A percentile compares a stretch with the other conserved stretches of the same genome.
Evolutionary conservation across 1,140 invertebrate genomes (phyloP).

Genomic region (Atta texana): DNA sequence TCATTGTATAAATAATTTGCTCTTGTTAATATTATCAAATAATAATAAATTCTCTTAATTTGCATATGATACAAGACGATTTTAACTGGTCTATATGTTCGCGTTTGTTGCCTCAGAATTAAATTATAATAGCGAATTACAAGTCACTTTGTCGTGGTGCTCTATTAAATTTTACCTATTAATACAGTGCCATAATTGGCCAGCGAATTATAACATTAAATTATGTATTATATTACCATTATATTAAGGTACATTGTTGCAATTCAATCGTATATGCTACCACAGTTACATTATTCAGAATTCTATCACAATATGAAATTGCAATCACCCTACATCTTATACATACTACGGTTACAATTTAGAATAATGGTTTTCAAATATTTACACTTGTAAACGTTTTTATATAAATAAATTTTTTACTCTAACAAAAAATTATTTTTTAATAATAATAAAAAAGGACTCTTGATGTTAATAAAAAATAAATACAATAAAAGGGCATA

Average conservation of each 20-base stretch:
- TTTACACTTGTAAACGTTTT: not conserved
- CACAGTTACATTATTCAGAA: slow-evolving; percentile 45
- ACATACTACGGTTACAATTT: not conserved
- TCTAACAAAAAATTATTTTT: not conserved
- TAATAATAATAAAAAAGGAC: not conserved
- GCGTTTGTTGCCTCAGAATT: slow-evolving; percentile 15
- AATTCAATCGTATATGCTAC: slow-evolving; percentile 34
- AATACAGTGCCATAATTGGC: slow-evolving; percentile 46
- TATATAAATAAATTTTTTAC: slow-evolving; percentile 1
- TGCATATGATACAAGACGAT: slow-evolving; percentile 8
- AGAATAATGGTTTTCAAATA: not conserved
- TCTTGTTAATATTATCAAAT: not conserved
- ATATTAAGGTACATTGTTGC: slow-evolving; percentile 36
- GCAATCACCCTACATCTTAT: slow-evolving; percentile 9
- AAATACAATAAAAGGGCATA: too few species aligned
- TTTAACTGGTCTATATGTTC: not conserved
- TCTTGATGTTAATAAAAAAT: too few species aligned
- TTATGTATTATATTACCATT: slow-evolving; percentile 49
- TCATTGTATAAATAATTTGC: slow-evolving; percentile 8
- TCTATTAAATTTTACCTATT: slow-evolving; percentile 59
- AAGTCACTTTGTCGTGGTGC: slow-evolving; percentile 39
- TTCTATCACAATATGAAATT: slow-evolving; percentile 18
- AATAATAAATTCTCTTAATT: slow-evolving; percentile 27
- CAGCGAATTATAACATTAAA: slow-evolving; percentile 57
- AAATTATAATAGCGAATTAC: slow-evolving; percentile 44